These are phyloP conservation scores for Centruroides sculpturatus DNA, from an alignment of 1,140 invertebrate genomes.

Conservation along the genomic window DNA sequence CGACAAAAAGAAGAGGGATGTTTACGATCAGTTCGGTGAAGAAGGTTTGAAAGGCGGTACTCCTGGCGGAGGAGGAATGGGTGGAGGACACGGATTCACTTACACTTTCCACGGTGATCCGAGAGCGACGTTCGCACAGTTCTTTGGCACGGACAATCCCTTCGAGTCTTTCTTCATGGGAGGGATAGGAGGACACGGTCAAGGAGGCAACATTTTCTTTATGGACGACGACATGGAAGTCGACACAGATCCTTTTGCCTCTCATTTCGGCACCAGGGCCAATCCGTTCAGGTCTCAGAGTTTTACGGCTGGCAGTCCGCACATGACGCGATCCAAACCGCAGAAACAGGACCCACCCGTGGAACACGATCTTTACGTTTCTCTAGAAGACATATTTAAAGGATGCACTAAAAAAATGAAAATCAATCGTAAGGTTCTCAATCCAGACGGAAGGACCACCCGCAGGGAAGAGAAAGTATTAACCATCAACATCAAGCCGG, in stretches of 20 bases:
- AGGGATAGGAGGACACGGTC: slow-evolving; percentile 30
- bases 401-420: slow-evolving; percentile 99
- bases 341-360: slow-evolving; percentile 75
- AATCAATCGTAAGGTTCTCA: slow-evolving; percentile 80
- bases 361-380: slow-evolving; percentile 88
- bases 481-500: slow-evolving; percentile 97
- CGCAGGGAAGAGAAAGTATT: slow-evolving; percentile 95
- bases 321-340: slow-evolving; percentile 5
- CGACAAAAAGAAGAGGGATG: slow-evolving; percentile 85
- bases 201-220: slow-evolving; percentile 6
- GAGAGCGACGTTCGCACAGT: slow-evolving; percentile 87
- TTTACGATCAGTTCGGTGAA: slow-evolving; percentile 93
- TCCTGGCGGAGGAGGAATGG: neutral
- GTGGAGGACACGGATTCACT: slow-evolving; percentile 31
- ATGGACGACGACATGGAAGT: slow-evolving; percentile 14
- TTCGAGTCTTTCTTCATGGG: slow-evolving; percentile 51
- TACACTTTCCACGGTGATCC: slow-evolving; percentile 83
- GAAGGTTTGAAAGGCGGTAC: slow-evolving; percentile 70
- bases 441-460: slow-evolving; percentile 57
- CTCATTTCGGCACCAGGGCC: slow-evolving; percentile 8
- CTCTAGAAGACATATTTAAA: slow-evolving; percentile 73
- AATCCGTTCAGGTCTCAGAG: slow-evolving; percentile 54
- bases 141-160: slow-evolving; percentile 72
- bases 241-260: slow-evolving; percentile 9
- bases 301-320: slow-evolving; percentile 58